A percentile compares a stretch with the other conserved stretches of the same genome.
Evolutionary conservation across 2,888 invertebrate genomes (phyloP).

Genomic region (Sphaeridia pumilis): DNA sequence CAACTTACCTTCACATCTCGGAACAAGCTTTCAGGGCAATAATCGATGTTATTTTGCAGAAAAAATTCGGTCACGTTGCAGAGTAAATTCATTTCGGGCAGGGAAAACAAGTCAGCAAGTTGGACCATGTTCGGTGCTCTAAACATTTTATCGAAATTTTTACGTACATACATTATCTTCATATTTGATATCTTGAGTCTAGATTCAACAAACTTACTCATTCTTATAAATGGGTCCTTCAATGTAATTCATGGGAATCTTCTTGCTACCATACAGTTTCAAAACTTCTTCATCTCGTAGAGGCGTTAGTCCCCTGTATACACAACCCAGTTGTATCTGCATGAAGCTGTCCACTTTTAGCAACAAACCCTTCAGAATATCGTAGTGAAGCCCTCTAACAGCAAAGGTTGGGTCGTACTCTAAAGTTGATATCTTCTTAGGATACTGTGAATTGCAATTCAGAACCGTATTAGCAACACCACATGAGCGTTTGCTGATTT

Average conservation of each 20-base stretch:
- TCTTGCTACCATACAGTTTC: slow-evolving; percentile 68
- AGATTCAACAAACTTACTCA: slow-evolving; percentile 16
- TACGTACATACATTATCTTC: neutral
- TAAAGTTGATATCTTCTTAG: slow-evolving; percentile 60
- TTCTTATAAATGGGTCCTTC: slow-evolving; percentile 45
- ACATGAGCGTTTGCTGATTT: neutral
- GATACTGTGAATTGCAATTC: slow-evolving; percentile 56
- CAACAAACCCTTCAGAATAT: slow-evolving; percentile 84
- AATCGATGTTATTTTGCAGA: slow-evolving; percentile 74
- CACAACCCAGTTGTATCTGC: slow-evolving; percentile 90
- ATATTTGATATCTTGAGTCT: neutral
- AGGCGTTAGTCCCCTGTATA: slow-evolving; percentile 72
- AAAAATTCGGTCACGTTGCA: slow-evolving; percentile 92
- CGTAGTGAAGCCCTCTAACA: slow-evolving; percentile 91
- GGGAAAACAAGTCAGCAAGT: slow-evolving; percentile 88
- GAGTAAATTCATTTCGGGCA: slow-evolving; percentile 88
- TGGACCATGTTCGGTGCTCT: slow-evolving; percentile 64
- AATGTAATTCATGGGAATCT: slow-evolving; percentile 75
- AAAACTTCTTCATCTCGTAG: slow-evolving; percentile 75
- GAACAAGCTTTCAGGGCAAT: slow-evolving; percentile 90
- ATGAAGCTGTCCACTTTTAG: slow-evolving; percentile 91
- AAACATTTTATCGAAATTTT: neutral
- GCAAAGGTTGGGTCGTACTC: slow-evolving; percentile 89
- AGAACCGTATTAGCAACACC: slow-evolving; percentile 1
- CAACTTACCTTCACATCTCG: slow-evolving; percentile 71